Base-by-base conservation (phyloP, 2,797 vertebrate genomes). In the Spondyliosoma cantharus region DNA sequence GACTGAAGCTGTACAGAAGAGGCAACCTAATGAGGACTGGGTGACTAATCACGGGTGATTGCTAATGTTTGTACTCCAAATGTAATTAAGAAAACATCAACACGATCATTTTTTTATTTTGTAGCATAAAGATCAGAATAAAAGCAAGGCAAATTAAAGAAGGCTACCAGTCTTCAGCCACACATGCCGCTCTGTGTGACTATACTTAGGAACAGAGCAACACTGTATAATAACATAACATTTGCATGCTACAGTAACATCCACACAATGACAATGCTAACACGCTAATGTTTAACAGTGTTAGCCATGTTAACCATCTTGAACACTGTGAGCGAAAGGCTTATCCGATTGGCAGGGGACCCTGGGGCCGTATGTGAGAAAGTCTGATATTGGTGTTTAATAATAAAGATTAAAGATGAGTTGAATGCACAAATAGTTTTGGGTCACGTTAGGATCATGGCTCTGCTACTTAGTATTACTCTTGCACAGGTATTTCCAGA, bases 1-100 rank as follows among this genome's bases (percentile, higher is more conserved):
- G 50, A 16, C 45, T 74, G 56, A 24, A 52, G 71, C 76, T 72
- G 29, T 7, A 61, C 43, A 84, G 8, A 22, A 46, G 11, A 3
- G n/a, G 80, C 49, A 74, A 73, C 43, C 15, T 19, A 29, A 61
- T 57, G 19, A 48, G 64, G 53, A 43, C 57, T 19, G 22, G 8
- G 53, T 22, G 52, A 59, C 56, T 62, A 15, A 57, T 29, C 45
- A 20, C 13, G 17, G 5, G 50, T 43, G 66, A 53, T 45, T 74
- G 20, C 57, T 56, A 27, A 53, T 46, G 15, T 43, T 76, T 53
- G 17, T 4, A 57, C 29, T 49, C 1, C 22, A 64, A 9, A 19
- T 73, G 20, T 54, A n/a, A 61, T 67, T 27, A 57, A 61, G 6
- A 75, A 59, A 43, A 20, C 24, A 24, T 62, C 19, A 61, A 24